A percentile compares a stretch with the other conserved stretches of the same genome.
Evolutionary conservation across 2,797 vertebrate genomes (phyloP).

Genomic region (Myotis pilosus): DNA sequence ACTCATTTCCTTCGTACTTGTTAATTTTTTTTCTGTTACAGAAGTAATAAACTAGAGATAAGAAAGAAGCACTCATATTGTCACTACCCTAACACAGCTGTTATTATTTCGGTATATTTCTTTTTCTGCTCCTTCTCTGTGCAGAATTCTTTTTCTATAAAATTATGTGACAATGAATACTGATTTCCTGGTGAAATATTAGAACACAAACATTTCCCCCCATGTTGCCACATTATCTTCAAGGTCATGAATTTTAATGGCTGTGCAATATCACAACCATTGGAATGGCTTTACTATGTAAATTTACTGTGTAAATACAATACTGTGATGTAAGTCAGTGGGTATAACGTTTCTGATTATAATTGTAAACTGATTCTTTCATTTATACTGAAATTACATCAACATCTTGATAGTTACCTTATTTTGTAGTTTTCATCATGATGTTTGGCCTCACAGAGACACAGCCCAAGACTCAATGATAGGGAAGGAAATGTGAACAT

Average conservation of each 20-base stretch:
- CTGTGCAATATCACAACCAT: background rate
- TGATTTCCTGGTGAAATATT: constrained; percentile 36
- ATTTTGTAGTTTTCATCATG: constrained; percentile 44
- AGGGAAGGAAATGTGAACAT: constrained; percentile 19
- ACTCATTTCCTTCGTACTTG: background rate
- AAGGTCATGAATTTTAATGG: constrained; percentile 32
- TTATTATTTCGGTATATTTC: constrained; percentile 21
- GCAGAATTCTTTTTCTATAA: constrained; percentile 12
- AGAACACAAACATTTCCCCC: background rate
- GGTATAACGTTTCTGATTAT: background rate
- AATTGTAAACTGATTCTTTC: background rate
- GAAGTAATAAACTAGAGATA: constrained; percentile 1
- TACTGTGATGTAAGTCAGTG: background rate
- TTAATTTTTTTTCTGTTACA: background rate
- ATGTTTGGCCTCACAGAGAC: background rate
- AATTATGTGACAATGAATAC: background rate
- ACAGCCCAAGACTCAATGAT: background rate
- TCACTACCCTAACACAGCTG: background rate
- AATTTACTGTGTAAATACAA: constrained; percentile 2
- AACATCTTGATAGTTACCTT: constrained; percentile 4
- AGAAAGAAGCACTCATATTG: background rate
- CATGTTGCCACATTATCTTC: constrained; percentile 26
- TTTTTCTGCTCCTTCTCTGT: constrained; percentile 32
- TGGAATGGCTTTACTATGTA: background rate
- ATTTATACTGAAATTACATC: background rate